A percentile compares a stretch with the other conserved stretches of the same genome.
Conservation (phyloP, 2,797 vertebrate genomes). For the Pitangus sulphuratus region DNA sequence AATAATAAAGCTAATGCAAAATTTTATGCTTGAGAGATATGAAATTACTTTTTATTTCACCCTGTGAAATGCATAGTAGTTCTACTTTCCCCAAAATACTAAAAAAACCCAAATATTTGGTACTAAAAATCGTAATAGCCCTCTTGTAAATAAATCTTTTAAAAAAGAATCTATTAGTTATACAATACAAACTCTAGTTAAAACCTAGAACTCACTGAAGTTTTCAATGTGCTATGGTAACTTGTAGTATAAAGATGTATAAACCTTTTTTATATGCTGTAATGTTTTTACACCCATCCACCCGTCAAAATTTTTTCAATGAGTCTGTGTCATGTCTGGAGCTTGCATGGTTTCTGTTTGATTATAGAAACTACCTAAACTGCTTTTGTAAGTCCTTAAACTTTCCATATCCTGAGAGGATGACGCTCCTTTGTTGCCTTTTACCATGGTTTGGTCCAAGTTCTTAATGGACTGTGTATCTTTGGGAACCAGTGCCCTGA, state of each 20-base stretch:
- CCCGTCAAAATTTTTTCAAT: neutral
- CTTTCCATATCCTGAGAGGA: neutral
- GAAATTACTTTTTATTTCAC: neutral
- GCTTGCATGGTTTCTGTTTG: neutral
- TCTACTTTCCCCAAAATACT: neutral
- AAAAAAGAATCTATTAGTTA: neutral
- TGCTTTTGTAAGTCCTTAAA: neutral
- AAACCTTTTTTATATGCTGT: neutral
- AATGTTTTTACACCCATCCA: neutral
- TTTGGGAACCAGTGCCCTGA: neutral
- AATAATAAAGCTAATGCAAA: neutral
- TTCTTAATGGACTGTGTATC: neutral
- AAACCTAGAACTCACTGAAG: neutral
- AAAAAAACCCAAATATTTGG: neutral
- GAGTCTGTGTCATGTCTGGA: neutral
- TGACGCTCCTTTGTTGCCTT: neutral
- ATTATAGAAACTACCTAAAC: neutral
- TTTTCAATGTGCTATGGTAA: neutral
- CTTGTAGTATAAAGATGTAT: neutral
- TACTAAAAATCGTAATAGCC: neutral
- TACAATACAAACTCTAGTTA: neutral
- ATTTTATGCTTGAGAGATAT: neutral
- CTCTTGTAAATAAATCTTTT: neutral
- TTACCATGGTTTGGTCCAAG: neutral
- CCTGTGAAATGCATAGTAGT: neutral